Conservation (phyloP, 37 sponge, comb jelly and placozoan genomes). For the Cladorhizidae sp. region DNA sequence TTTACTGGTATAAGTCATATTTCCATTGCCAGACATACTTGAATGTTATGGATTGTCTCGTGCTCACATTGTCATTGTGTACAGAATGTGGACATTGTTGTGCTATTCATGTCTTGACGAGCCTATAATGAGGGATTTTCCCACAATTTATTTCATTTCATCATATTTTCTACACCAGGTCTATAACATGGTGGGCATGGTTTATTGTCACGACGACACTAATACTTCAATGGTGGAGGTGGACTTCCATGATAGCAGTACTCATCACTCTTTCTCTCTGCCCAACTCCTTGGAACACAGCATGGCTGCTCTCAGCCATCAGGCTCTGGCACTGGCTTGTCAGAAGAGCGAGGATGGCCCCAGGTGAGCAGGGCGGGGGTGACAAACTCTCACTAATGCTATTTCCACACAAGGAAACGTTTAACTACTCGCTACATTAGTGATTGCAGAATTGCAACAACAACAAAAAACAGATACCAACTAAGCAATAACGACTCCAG, state of each 20-base stretch:
- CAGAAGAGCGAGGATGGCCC: constrained; percentile 34
- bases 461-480: too few relatives aligned
- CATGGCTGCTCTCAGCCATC: constrained; percentile 66
- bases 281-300: constrained; percentile 54
- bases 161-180: constrained; percentile 44
- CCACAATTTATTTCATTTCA: neutral
- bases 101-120: too few relatives aligned
- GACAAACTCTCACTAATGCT: too few relatives aligned
- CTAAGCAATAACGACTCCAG: too few relatives aligned
- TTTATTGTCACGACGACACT: constrained; percentile 65
- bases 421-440: too few relatives aligned
- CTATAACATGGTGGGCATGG: constrained; percentile 81
- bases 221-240: constrained; percentile 60
- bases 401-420: too few relatives aligned
- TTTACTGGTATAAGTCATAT: too few relatives aligned
- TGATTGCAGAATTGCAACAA: too few relatives aligned
- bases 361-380: too few relatives aligned
- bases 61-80: neutral
- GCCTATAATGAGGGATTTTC: neutral
- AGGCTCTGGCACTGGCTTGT: constrained; percentile 63
- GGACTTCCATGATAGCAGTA: constrained; percentile 69
- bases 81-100: neutral
- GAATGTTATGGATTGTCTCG: too few relatives aligned
- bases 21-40: too few relatives aligned
- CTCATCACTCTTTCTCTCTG: constrained; percentile 72